Conservation (phyloP, 1,140 invertebrate species). For the Nilaparvata lugens region DNA sequence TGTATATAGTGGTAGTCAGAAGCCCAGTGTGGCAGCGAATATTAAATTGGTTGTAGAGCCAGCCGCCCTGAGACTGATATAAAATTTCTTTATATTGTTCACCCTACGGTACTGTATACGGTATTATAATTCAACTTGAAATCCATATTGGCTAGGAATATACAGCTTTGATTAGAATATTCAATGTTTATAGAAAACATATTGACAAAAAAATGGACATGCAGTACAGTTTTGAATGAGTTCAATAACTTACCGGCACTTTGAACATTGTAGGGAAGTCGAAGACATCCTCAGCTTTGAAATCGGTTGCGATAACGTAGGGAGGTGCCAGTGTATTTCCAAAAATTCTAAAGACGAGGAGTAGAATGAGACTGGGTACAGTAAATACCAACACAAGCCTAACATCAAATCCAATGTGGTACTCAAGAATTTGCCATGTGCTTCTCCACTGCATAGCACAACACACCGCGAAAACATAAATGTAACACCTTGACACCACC, state of each 20-base stretch:
- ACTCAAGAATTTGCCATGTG: slow-evolving; percentile 45
- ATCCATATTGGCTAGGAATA: too few relatives aligned
- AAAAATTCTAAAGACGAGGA: slow-evolving; percentile 37
- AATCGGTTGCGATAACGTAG: slow-evolving; percentile 45
- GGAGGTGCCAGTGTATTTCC: slow-evolving; percentile 50
- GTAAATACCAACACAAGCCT: slow-evolving; percentile 26
- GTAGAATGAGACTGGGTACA: slow-evolving; percentile 28
- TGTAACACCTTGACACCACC: slow-evolving; percentile 35
- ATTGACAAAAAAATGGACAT: too few relatives aligned
- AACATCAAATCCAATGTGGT: slow-evolving; percentile 31
- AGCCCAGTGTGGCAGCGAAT: too few relatives aligned
- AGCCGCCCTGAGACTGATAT: too few relatives aligned
- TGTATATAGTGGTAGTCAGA: too few relatives aligned
- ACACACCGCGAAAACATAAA: slow-evolving; percentile 44
- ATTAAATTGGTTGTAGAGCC: too few relatives aligned
- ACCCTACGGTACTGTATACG: too few relatives aligned
- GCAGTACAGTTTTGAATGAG: too few relatives aligned
- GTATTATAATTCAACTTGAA: too few relatives aligned
- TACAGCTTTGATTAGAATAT: too few relatives aligned
- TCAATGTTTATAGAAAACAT: too few relatives aligned
- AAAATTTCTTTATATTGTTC: too few relatives aligned
- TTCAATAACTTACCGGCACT: slow-evolving; percentile 19
- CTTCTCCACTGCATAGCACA: slow-evolving; percentile 53
- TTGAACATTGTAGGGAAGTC: slow-evolving; percentile 50
- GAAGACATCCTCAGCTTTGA: slow-evolving; percentile 42